A percentile compares a stretch with the other conserved stretches of the same genome.
Evolutionary conservation across 2,113 vertebrate genomes (phyloP).

Genomic region (Podocnemis expansa): DNA sequence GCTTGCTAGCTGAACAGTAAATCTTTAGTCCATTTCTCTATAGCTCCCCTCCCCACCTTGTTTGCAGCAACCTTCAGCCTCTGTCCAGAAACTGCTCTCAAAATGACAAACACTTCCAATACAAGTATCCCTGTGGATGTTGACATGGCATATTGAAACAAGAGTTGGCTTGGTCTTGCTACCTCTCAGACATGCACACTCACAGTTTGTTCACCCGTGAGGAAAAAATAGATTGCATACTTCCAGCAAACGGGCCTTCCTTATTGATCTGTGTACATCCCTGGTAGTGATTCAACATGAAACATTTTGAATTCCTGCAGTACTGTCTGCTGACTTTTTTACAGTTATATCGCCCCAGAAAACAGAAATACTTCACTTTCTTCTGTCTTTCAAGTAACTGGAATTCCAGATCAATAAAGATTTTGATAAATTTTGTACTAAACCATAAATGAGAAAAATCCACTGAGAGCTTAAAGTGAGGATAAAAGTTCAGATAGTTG

Average conservation of each 20-base stretch:
- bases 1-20: constrained; percentile 16
- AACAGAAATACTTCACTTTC: neutral
- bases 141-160: too few relatives aligned
- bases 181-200: neutral
- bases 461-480: neutral
- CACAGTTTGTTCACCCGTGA: neutral
- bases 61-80: constrained; percentile 3
- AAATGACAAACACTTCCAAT: constrained; percentile 9
- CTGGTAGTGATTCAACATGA: constrained; percentile 30
- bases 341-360: neutral
- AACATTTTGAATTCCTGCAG: neutral
- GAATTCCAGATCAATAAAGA: neutral
- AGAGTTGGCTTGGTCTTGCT: neutral
- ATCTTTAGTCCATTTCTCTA: constrained; percentile 56
- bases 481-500: neutral
- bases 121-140: too few relatives aligned
- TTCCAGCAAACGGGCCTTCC: neutral
- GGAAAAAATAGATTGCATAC: neutral
- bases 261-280: constrained; percentile 6
- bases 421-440: neutral
- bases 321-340: constrained; percentile 5
- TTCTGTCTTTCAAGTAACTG: constrained; percentile 7
- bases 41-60: neutral
- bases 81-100: constrained; percentile 24
- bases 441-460: neutral